Conservation (phyloP, 1,140 invertebrate species). For the Homarus americanus region DNA sequence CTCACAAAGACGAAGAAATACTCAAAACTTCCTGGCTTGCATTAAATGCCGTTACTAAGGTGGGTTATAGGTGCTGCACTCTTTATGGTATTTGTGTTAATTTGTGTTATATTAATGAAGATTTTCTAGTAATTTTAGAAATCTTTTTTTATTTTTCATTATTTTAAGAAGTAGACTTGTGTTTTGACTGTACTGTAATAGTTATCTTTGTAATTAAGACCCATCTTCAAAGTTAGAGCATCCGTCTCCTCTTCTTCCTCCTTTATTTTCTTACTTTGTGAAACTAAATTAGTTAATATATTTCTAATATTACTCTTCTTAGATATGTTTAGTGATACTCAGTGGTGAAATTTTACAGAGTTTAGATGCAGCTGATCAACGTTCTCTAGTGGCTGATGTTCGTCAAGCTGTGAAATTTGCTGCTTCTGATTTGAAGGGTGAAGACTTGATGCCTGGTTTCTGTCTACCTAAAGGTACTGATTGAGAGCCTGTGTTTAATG, state of each 20-base stretch:
- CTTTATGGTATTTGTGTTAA: neutral
- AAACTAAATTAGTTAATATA: too few relatives aligned
- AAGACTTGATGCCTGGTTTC: conserved; percentile 93
- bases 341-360: conserved; percentile 79
- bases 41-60: conserved; percentile 91
- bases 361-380: conserved; percentile 88
- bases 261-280: too few relatives aligned
- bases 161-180: too few relatives aligned
- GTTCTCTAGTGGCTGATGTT: conserved; percentile 91
- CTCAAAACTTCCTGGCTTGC: conserved; percentile 93
- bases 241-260: too few relatives aligned
- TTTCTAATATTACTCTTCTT: too few relatives aligned
- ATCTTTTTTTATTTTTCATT: too few relatives aligned
- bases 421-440: conserved; percentile 89
- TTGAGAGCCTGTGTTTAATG: neutral
- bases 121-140: too few relatives aligned
- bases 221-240: too few relatives aligned
- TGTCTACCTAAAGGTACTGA: conserved; percentile 88
- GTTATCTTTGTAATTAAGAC: too few relatives aligned
- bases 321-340: too few relatives aligned
- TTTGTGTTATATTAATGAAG: too few relatives aligned
- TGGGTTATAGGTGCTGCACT: neutral
- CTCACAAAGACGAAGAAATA: conserved; percentile 88
- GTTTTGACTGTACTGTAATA: too few relatives aligned
- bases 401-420: conserved; percentile 94